Conservation (phyloP, 2,797 vertebrate genomes). For the Gambusia yucatana region DNA sequence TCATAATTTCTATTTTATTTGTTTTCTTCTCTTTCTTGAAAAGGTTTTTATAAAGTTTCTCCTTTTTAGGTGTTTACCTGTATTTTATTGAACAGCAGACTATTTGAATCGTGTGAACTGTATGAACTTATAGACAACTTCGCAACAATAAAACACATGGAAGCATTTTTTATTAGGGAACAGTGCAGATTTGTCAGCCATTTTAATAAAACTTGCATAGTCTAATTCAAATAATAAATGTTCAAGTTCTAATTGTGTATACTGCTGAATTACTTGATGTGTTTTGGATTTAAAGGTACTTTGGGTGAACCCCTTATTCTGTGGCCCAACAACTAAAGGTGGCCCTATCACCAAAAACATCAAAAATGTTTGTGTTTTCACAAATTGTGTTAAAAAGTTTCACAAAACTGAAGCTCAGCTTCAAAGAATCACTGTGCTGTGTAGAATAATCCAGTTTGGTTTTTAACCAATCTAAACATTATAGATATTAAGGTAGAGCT, state of each 20-base stretch:
- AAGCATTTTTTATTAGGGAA: neutral
- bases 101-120: neutral
- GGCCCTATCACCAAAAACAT: neutral
- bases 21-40: neutral
- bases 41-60: neutral
- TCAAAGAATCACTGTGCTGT: neutral
- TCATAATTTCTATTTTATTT: neutral
- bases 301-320: neutral
- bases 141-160: neutral
- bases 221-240: neutral
- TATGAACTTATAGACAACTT: neutral
- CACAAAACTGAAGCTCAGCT: neutral
- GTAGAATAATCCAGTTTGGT: neutral
- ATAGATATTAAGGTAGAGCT: neutral
- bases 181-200: neutral
- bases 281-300: neutral
- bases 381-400: neutral
- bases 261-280: neutral
- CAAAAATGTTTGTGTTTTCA: neutral
- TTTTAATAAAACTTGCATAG: neutral
- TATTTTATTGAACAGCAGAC: neutral
- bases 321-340: neutral
- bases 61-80: neutral
- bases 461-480: neutral
- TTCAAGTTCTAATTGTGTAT: neutral